Base-by-base conservation (phyloP, 2,888 invertebrate species). In the Alviniconcha strummeri region DNA sequence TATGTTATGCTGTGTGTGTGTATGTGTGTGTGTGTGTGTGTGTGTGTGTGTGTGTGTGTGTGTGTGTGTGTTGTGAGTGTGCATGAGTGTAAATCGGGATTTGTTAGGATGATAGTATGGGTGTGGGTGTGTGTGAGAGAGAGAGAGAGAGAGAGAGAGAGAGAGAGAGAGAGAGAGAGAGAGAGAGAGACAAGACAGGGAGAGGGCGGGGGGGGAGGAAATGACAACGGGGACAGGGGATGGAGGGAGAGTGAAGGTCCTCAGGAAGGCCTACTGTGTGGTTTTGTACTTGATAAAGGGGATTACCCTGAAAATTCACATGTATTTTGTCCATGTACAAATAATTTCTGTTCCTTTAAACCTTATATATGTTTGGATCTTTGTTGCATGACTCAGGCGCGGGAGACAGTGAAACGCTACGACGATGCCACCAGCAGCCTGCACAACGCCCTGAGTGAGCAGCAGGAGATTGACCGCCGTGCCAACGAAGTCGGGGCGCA, bases 401-500 rank as follows among this genome's bases (percentile, higher is more conserved):
- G 84, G n/a, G 90, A 90, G 36, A 91, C 91, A 6, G 88, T 91
- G 56, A 84, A 87, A 52, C 88, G 89, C 15, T 91, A 90, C 84
- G 90, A 91, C 84, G 89, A 88, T 80, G 92, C 91, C n/a, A 84
- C 88, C 55, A 77, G 83, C 52, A 88, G 88, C n/a, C 85, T 91
- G 11, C 88, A 89, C 75, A 88, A 85, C 67, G 90, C 91, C 0
- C 85, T 89, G 5, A 88, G 89, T 78, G 92, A 92, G 79, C 89
- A 91, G 0, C 88, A 89, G 56, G 92, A 92, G 85, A 86, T 93
- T 79, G 92, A 92, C 83, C 88, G 89, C 74, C 85, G 92, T 71
- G 91, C 92, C 6, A 90, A 91, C 80, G 86, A 91, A 69, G 90
- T 91, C 5, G 92, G 91, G 3, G 85, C 90, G 8, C 89, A 91